phyloP scores from a whole-genome alignment of 2,113 vertebrate genomes.

The Megalops atlanticus region DNA sequence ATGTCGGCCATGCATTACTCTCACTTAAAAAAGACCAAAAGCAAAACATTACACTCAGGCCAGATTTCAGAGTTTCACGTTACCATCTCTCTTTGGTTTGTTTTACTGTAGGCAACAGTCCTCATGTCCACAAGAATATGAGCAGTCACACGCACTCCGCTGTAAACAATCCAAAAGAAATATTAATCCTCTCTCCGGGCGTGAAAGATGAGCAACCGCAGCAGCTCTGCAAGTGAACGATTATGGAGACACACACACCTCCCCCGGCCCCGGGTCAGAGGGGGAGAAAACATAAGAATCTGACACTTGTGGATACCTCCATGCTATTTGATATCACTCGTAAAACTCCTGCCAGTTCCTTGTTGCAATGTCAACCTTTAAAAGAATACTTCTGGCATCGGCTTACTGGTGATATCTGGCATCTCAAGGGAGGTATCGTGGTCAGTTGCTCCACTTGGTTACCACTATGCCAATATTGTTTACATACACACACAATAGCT shows the following conservation, averaged over 20 bases:
- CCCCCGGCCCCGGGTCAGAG: slow-evolving; percentile 20
- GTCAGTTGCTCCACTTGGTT: not conserved
- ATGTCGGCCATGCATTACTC: slow-evolving; percentile 44
- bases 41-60: slow-evolving; percentile 38
- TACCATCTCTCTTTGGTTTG: slow-evolving; percentile 41
- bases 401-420: slow-evolving; percentile 22
- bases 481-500: not conserved
- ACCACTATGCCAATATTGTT: not conserved
- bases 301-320: slow-evolving; percentile 20
- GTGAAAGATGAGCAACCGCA: slow-evolving; percentile 24
- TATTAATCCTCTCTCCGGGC: slow-evolving; percentile 9
- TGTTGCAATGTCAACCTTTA: slow-evolving; percentile 32
- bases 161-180: not conserved
- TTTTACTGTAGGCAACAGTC: slow-evolving; percentile 13
- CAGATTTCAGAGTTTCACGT: slow-evolving; percentile 47
- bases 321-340: slow-evolving; percentile 34
- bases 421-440: slow-evolving; percentile 28
- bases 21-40: slow-evolving; percentile 54
- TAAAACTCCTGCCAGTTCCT: slow-evolving; percentile 12
- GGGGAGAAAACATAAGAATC: not conserved
- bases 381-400: slow-evolving; percentile 24
- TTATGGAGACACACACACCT: slow-evolving; percentile 29
- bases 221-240: slow-evolving; percentile 17
- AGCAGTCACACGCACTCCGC: slow-evolving; percentile 32
- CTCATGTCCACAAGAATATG: slow-evolving; percentile 26